Base-by-base conservation (phyloP, 2,888 invertebrate genomes). In the Oligia strigilis region DNA sequence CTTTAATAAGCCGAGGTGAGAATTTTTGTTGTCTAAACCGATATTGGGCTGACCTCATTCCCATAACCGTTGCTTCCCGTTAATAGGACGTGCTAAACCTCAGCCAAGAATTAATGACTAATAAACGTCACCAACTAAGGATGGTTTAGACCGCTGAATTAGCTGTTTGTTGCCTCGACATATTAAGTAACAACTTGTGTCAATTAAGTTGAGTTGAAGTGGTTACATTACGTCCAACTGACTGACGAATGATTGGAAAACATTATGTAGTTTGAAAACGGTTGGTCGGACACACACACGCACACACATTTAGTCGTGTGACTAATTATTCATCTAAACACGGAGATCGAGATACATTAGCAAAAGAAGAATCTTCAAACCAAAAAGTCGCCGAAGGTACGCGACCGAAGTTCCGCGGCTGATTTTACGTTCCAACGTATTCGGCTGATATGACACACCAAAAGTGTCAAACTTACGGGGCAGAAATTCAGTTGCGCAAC, bases 21-120 rank as follows among this genome's bases (percentile, higher is more conserved):
- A 76, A 60, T 77, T 78, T 87, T 85, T 79, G 78, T 66, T 87
- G 86, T 85, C 78, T 87, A 67, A 81, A 81, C 75, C 85, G 71
- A 85, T 85, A 85, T 85, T 81, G 64, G 65, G 65, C 43, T 86
- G 86, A 88, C 86, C 88, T 46, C 66, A 73, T 88, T 86, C 82
- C 75, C 69, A 82, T 77, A 85, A 87, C 72, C 67, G 78, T 62
- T 74, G 67, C 36, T 65, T 74, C 55, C 65, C 40, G 49, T 76
- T 82, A 77, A 77, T 70, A 85, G 72, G 78, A 69, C 74, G 60
- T 74, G 81, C 71, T 73, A 71, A 84, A 87, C 87, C 81, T 71
- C 72, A 60, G 86, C 74, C 70, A 78, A 67, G 76, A 87, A 86
- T 82, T 75, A 77, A 85, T 82, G 77, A 71, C 72, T 77, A 75